Percentiles rank a stretch among this genome's conserved stretches.
Conservation (phyloP, 1,140 invertebrate genomes). For the Phocides pigmalion region DNA sequence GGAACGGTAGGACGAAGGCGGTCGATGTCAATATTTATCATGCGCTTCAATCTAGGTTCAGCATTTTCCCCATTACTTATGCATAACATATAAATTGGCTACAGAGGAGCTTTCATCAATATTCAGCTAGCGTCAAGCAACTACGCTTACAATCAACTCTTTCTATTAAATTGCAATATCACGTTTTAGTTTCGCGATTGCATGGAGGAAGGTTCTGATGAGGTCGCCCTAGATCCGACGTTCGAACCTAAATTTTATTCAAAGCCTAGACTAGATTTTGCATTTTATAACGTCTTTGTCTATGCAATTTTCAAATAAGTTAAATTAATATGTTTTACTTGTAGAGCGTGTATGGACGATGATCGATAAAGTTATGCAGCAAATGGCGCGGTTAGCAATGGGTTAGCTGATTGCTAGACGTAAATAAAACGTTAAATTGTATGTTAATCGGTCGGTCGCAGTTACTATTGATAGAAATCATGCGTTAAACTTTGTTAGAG, state of each 20-base stretch:
- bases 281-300: constrained; percentile 28
- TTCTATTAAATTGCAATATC: constrained; percentile 50
- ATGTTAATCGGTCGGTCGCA: no score
- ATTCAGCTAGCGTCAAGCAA: constrained; percentile 65
- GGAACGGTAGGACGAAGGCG: constrained; percentile 36
- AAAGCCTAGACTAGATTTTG: constrained; percentile 32
- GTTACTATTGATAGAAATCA: no score
- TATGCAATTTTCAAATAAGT: neutral
- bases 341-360: no score
- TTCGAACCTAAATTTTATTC: constrained; percentile 34
- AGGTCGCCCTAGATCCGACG: constrained; percentile 31
- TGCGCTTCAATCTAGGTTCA: constrained; percentile 59
- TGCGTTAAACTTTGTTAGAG: no score
- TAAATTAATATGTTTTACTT: no score
- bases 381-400: no score
- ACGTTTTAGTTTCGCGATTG: constrained; percentile 41
- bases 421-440: no score
- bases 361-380: no score
- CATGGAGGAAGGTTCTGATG: constrained; percentile 33
- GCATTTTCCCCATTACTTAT: constrained; percentile 77
- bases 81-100: constrained; percentile 79
- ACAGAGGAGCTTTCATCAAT: constrained; percentile 68
- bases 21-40: constrained; percentile 63
- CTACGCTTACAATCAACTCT: constrained; percentile 54
- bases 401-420: no score